Base-by-base conservation (phyloP, 2,888 invertebrate genomes). In the Hirtodrosophila histrioides region DNA sequence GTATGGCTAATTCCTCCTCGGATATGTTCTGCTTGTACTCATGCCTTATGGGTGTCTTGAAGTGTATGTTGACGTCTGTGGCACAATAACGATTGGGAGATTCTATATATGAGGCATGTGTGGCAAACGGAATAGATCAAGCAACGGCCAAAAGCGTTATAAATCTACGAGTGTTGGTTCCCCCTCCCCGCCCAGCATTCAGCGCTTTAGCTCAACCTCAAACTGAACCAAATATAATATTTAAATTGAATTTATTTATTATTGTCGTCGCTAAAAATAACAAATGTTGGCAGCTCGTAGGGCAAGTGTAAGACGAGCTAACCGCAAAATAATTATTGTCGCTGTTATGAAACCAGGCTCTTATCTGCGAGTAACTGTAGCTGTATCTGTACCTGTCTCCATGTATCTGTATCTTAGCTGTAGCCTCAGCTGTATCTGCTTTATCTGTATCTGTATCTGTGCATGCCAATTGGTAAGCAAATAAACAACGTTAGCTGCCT, bases 41-140 rank as follows among this genome's bases (percentile, higher is more conserved):
- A 90, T 96, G 95, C 72, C 97, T 94, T 79, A 97, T 95, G 64
- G 98, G 97, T 75, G 95, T 96, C 90, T 96, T 94, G 93, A 97
- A 98, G 93, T 97, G 97, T 92, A 98, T 97, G 91, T 97, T 98
- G 89, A 98, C 97, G 92, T 97, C 97, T 91, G 96, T 95, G 93
- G 97, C 97, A 91, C 97, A 95, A 93, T 97, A 97, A 85, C 96
- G 95, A 90, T 96, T 94, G 51, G 96, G 96, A 87, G 97, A 96
- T 93, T 96, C 97, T 97, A 12, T 11, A 11, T 29, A 37, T 39
- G 17, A 29, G 9, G 4, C 31, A 41, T 44, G 40, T 43, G 35
- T 46, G 27, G n/a, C 9, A 41, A 11, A 54, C 33, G 29, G 36
- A 43, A 24, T 41, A 57, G 43, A 44, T 27, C 17, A 56, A 60